Percentiles rank a stretch among this genome's conserved stretches.
Conservation (phyloP, 2,888 invertebrate species). For the Eristalinus aeneus region DNA sequence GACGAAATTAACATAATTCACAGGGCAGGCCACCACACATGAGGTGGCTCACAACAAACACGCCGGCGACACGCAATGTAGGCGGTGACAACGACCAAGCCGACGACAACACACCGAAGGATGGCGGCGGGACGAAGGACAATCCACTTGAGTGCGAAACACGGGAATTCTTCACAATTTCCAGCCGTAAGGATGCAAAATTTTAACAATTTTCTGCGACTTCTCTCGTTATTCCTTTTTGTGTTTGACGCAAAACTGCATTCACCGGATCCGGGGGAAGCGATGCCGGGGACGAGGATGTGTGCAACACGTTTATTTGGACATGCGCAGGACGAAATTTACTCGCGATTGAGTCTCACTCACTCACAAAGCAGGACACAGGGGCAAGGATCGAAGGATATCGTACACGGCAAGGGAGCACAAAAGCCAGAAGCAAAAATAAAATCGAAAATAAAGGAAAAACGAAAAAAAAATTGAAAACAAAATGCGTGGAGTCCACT, state of each 20-base stretch:
- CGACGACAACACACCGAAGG: conserved; percentile 15
- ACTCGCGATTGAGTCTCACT: conserved; percentile 31
- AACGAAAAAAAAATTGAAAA: conserved; percentile 41
- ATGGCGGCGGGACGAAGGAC: conserved; percentile 20
- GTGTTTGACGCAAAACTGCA: conserved; percentile 31
- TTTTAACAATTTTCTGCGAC: not conserved
- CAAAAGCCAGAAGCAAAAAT: not conserved
- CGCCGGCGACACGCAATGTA: conserved; percentile 43
- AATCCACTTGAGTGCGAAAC: conserved; percentile 46
- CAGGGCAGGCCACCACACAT: conserved; percentile 33
- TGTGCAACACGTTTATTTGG: conserved; percentile 61
- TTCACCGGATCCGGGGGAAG: not conserved
- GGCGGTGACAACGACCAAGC: too few relatives aligned
- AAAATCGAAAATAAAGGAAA: conserved; percentile 9
- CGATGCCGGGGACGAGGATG: not conserved
- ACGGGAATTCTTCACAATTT: not conserved
- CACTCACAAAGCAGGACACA: conserved; percentile 22
- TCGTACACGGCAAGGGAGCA: not conserved
- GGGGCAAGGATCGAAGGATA: not conserved
- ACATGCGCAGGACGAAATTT: conserved; percentile 52
- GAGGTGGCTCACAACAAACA: conserved; percentile 44
- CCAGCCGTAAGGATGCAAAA: conserved; percentile 12
- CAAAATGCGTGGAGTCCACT: conserved; percentile 44
- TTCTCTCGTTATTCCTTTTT: conserved; percentile 5
- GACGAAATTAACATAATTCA: conserved; percentile 57